Evolutionary conservation across 2,797 vertebrate species (phyloP), one percentile per base, ranked within the genome.

Genomic region (Vultur gryphus): DNA sequence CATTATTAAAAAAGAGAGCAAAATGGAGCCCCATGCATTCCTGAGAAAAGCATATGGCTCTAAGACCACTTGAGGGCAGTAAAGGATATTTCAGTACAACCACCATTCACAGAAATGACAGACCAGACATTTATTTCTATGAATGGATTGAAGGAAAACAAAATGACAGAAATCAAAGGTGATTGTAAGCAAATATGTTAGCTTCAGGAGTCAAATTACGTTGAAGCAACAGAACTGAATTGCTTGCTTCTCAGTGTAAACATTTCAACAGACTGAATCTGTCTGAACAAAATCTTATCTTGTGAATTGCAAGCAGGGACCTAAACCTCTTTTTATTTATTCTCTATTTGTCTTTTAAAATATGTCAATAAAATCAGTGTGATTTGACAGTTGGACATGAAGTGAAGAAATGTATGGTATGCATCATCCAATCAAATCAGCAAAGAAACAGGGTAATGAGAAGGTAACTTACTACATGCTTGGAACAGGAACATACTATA

Each of bases 51-150:
- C 16, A 19, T 49, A 65, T 9, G 28, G 33, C 58, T 79, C 62
- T 89, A n/a, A 55, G 62, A 87, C 84, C 85, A 92, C 95, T 75
- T 76, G 95, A 93, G 89, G 96, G 94, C 94, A 94, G 90, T 71
- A 95, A 80, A 86, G 48, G 41, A 33, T 71, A 87, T 59, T 85
- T 88, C n/a, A 87, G 58, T 29, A 39, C 51, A 83, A 37, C 54
- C 20, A 64, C n/a, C 64, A 81, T 37, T 91, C 87, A 82, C 46
- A 84, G 55, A 87, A 77, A 55, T 8, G 43, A 89, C 4, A 84
- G 46, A 51, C 6, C 31, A 7, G 52, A 51, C 1, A 1, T 78
- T 85, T 49, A 73, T 35, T 87, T 83, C 69, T 61, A 5, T 67
- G 28, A 93, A 90, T 46, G 28, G 57, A 29, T 31, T 93, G 70